Base-by-base conservation (phyloP, 2,888 invertebrate genomes). In the Drosophila putrida region DNA sequence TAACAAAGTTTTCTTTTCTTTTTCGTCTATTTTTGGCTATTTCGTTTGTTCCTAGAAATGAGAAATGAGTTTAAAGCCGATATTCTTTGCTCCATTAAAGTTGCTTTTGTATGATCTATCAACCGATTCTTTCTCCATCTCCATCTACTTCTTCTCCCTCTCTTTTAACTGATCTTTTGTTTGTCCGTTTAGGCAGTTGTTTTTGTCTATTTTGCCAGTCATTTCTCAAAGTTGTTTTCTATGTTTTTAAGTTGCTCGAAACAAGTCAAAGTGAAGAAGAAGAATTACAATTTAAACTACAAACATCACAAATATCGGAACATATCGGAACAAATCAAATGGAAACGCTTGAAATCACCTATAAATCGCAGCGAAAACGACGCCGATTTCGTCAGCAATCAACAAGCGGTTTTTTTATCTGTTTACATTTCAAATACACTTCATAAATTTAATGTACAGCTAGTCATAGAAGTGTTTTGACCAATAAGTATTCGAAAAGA, bases 401-500 rank as follows among this genome's bases (percentile, higher is more conserved):
- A 71, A 36, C 44, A 66, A 50, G 6, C 13, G 8, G 49, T n/a
- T n/a, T 49, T 47, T 76, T 69, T 76, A 76, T 76, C 75, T 76
- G 77, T 77, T 77, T 76, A 73, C 64, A 72, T 68, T 71, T 72
- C 49, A 69, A 75, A 64, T 54, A 70, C 69, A 77, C 75, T 77
- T 77, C 43, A 77, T 69, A 69, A 69, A 64, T 75, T 59, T 47
- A 50, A n/a, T 55, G 49, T 49, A 28, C 13, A 20, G 20, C 20
- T 20, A 20, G 20, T 20, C 20, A 20, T 2, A 3, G 2, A 20
- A 20, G 2, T 20, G 20, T 20, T 20, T 20, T 20, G 20, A 20
- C 20, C 2, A 20, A 20, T 20, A 20, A 2, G 20, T 20, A 20
- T 20, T 20, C 3, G 20, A 20, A 20, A 20, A 20, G 2, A 20